Evolutionary conservation across 2,888 invertebrate genomes (phyloP).

Genomic region (Amphipyra berbera): DNA sequence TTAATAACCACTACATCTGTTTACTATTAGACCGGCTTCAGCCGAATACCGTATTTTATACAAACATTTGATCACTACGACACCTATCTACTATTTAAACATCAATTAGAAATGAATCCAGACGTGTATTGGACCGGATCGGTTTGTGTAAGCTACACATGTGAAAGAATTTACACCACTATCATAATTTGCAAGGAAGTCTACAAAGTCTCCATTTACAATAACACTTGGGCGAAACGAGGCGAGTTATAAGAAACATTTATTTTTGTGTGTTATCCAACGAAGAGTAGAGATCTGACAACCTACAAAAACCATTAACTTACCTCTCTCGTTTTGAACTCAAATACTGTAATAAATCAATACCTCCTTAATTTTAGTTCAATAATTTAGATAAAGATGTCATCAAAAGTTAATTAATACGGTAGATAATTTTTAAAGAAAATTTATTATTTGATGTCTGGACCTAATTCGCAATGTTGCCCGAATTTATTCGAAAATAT

Average conservation of each 20-base stretch:
- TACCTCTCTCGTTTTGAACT: not conserved
- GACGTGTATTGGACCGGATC: constrained; percentile 37
- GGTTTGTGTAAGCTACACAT: constrained; percentile 26
- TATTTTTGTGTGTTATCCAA: constrained; percentile 2
- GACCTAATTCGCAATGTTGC: constrained; percentile 20
- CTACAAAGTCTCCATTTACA: constrained; percentile 27
- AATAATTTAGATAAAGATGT: not conserved
- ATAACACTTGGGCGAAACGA: constrained; percentile 42
- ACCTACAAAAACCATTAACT: too few species aligned
- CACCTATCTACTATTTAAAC: constrained; percentile 50
- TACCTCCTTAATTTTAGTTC: not conserved
- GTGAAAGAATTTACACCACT: constrained; percentile 20
- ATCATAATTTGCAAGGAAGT: constrained; percentile 20
- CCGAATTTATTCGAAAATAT: constrained; percentile 48
- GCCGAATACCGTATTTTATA: constrained; percentile 49
- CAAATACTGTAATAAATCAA: constrained; percentile 1
- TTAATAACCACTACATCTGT: constrained; percentile 25
- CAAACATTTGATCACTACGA: constrained; percentile 56
- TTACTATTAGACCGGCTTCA: constrained; percentile 33
- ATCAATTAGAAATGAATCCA: constrained; percentile 48
- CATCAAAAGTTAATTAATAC: not conserved
- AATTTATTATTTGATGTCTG: constrained; percentile 11
- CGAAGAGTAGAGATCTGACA: too few species aligned
- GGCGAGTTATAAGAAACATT: constrained; percentile 4
- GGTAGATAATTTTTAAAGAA: constrained; percentile 2